Base-by-base conservation (phyloP, 1,140 invertebrate genomes). In the Drosophila pruinosa region DNA sequence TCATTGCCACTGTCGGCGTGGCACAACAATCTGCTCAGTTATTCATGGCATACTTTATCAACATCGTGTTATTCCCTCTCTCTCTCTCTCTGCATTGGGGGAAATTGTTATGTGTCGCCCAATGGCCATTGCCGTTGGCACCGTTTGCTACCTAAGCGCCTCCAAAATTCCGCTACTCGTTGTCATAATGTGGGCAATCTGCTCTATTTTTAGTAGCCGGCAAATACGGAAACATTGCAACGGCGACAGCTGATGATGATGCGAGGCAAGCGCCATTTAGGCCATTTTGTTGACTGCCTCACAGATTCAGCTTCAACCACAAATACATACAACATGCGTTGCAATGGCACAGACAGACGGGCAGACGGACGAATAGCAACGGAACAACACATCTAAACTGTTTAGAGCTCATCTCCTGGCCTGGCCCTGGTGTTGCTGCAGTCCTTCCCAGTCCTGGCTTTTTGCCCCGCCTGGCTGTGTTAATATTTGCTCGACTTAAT, bases 1-100 rank as follows among this genome's bases (percentile, higher is more conserved):
- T 47, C 59, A 64, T 65, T 65, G 62, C 65, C 50, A 39, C 61
- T 47, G n/a, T 12, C 64, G 78, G 64, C 47, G 48, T 43, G 62
- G 63, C 72, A 72, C 12, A 22, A 39, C 77, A 88, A 86, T 62
- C 82, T 86, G 81, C 53, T 86, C 81, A 88, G 81, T 54, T 82
- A 86, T 86, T 86, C 81, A 86, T 88, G 82, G 81, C 81, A 81
- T 81, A 88, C 82, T 85, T 85, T 85, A 86, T 86, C 69, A 86
- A 48, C 74, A 45, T 53, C 48, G 5, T 47, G 24, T 15, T 10
- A 6, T 14, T 3, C 19, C 15, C 21, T 3, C 4, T 10, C 17
- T 22, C 10, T 4, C 41, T 45, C 41, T 1, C 8, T 10, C 10
- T 22, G 6, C n/a, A 8, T 1, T 2, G 7, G 38, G n/a, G 17